phyloP scores from a whole-genome alignment of 35 echinoderm and acorn worm species.

The Chiridota heheva region DNA sequence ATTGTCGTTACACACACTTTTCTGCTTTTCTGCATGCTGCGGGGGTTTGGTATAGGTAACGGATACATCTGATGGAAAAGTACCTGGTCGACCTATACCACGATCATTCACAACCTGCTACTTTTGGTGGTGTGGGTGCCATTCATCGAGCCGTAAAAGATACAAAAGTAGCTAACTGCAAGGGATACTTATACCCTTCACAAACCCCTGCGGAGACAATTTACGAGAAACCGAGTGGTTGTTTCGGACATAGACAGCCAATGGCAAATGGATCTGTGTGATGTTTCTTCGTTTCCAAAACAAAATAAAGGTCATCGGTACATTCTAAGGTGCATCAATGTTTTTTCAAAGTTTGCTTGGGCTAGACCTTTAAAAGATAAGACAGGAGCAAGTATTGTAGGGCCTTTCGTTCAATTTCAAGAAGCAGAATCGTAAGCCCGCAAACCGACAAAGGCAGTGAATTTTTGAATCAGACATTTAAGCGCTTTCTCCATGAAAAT shows the following conservation, averaged over 20 bases:
- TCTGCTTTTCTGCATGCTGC: no score
- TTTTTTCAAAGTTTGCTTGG: constrained; percentile 67
- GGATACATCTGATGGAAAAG: no score
- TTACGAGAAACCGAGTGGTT: constrained; percentile 43
- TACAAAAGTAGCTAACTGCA: constrained; percentile 44
- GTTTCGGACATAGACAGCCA: constrained; percentile 60
- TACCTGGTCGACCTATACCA: no score
- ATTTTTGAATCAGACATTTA: constrained; percentile 48
- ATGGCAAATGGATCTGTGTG: constrained; percentile 63
- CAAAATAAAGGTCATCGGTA: constrained; percentile 49
- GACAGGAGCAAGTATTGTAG: not conserved
- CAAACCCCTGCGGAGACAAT: constrained; percentile 6
- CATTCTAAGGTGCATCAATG: constrained; percentile 57
- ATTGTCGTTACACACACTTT: no score
- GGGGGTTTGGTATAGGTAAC: no score
- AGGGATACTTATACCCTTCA: constrained; percentile 56
- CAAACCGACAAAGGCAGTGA: constrained; percentile 65
- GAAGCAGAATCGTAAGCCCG: constrained; percentile 34
- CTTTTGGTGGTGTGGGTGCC: constrained; percentile 26
- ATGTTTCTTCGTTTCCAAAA: constrained; percentile 22
- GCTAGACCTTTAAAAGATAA: constrained; percentile 56
- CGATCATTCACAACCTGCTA: constrained; percentile 30
- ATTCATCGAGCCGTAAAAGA: not conserved
- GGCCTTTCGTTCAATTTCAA: constrained; percentile 45
- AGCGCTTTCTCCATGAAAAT: constrained; percentile 32